These are phyloP conservation scores for Sipunculus nudus DNA, from an alignment of 2,888 invertebrate genomes.

Conservation along the genomic window DNA sequence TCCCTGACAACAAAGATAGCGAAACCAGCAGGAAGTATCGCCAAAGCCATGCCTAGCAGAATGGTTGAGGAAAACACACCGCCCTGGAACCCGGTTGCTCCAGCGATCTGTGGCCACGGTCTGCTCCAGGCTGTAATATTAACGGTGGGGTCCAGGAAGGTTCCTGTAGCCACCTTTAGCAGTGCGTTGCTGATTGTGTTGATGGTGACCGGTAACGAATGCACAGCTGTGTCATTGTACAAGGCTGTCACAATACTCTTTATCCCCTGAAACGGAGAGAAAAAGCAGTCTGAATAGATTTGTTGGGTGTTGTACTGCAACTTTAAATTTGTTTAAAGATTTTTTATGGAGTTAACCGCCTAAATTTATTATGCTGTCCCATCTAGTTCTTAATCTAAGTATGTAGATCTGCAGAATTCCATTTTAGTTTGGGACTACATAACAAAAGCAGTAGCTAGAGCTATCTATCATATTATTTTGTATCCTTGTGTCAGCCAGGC, in stretches of 20 bases:
- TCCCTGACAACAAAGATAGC: constrained; percentile 85
- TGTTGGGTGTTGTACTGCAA: too few relatives aligned
- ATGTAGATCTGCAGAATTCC: too few relatives aligned
- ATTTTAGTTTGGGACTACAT: too few relatives aligned
- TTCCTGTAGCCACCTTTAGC: constrained; percentile 21
- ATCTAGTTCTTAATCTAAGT: too few relatives aligned
- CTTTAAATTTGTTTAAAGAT: too few relatives aligned
- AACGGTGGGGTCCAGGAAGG: not conserved
- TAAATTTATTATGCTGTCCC: too few relatives aligned
- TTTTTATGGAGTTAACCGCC: too few relatives aligned
- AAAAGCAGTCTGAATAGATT: too few relatives aligned
- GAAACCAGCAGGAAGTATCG: constrained; percentile 79
- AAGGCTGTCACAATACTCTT: constrained; percentile 23
- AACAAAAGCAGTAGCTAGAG: too few relatives aligned
- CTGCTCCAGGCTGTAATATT: constrained; percentile 7
- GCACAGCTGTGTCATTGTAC: constrained; percentile 80
- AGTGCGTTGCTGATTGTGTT: constrained; percentile 48
- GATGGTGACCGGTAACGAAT: constrained; percentile 76
- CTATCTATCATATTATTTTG: too few relatives aligned
- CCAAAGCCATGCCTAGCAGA: constrained; percentile 83
- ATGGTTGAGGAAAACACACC: constrained; percentile 79
- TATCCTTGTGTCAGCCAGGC: too few relatives aligned
- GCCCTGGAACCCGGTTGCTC: constrained; percentile 70
- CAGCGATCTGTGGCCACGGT: constrained; percentile 21
- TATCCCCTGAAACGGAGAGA: constrained; percentile 8